These are phyloP conservation scores for Didymodactylos carnosus DNA, from an alignment of 2,888 invertebrate species.

Conservation along the genomic window DNA sequence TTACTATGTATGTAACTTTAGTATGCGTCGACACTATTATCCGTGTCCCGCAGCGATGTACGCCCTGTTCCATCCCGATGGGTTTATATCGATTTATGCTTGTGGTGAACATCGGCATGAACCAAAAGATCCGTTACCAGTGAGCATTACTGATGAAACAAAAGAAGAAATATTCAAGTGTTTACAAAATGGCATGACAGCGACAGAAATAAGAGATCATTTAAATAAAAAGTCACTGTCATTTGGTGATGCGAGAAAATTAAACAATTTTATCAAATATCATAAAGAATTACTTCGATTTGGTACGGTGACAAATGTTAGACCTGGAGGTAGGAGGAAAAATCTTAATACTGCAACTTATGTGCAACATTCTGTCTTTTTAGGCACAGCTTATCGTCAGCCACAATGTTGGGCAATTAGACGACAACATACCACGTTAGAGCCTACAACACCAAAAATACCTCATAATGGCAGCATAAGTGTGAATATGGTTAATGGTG, in stretches of 20 bases:
- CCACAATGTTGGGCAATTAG: neutral
- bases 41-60: neutral
- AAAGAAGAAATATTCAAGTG: neutral
- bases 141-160: neutral
- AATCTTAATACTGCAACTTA: no score
- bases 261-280: neutral
- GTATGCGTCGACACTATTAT: neutral
- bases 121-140: neutral
- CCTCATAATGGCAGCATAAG: no score
- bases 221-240: neutral
- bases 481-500: no score
- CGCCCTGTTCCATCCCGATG: neutral
- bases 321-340: neutral
- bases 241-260: neutral
- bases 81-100: neutral
- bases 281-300: neutral
- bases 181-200: neutral
- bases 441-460: no score
- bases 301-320: neutral
- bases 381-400: neutral
- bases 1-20: neutral
- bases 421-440: no score
- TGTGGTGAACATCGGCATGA: neutral
- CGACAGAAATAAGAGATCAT: neutral
- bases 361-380: no score